Conservation (phyloP, 2,888 invertebrate species). For the Dolichopus griseipennis region DNA sequence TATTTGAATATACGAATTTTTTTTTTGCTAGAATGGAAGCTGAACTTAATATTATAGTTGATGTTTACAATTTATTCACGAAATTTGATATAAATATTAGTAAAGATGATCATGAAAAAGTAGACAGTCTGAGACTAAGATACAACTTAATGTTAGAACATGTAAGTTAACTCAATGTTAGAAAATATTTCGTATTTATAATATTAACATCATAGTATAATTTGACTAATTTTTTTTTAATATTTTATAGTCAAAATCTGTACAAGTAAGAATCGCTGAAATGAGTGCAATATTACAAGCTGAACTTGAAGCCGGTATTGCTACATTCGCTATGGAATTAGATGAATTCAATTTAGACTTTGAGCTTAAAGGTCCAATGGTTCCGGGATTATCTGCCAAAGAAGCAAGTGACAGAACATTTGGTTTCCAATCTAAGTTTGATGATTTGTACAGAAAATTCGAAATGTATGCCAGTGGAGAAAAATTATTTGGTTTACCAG, state of each 20-base stretch:
- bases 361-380: conserved; percentile 74
- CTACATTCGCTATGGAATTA: conserved; percentile 56
- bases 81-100: conserved; percentile 59
- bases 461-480: conserved; percentile 79
- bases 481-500: conserved; percentile 71
- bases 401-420: conserved; percentile 77
- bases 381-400: conserved; percentile 68
- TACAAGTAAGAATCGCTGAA: conserved; percentile 47
- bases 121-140: conserved; percentile 67
- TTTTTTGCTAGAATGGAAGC: conserved; percentile 54
- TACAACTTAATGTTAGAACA: conserved; percentile 66
- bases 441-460: conserved; percentile 71
- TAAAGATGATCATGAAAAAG: conserved; percentile 69
- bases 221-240: not conserved
- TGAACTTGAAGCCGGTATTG: conserved; percentile 63
- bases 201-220: no score
- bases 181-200: no score
- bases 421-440: conserved; percentile 69
- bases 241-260: conserved; percentile 30
- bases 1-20: no score
- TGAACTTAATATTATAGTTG: conserved; percentile 66
- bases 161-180: conserved; percentile 44
- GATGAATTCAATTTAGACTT: conserved; percentile 62
- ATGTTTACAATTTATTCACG: conserved; percentile 64
- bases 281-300: conserved; percentile 60